Evolutionary conservation across 2,797 vertebrate species (phyloP).

Genomic region (Alcedo quadribrachys): DNA sequence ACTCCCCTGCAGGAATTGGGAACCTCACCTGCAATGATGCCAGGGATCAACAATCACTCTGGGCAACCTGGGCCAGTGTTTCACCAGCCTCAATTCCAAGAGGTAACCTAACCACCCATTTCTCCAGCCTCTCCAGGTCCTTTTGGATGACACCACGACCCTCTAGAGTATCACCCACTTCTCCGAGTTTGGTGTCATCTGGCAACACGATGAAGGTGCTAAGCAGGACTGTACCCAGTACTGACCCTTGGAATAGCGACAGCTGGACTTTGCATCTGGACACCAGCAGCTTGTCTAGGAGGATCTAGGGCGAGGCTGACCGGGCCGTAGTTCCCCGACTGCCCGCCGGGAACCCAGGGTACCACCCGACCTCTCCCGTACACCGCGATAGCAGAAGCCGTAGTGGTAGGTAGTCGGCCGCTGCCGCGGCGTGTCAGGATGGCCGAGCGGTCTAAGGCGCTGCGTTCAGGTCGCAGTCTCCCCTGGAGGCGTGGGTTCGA

Average conservation of each 20-base stretch:
- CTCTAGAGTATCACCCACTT: not conserved
- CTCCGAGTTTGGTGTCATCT: not conserved
- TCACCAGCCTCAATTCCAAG: not conserved
- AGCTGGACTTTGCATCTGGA: not conserved
- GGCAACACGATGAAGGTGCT: too few relatives aligned
- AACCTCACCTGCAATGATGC: too few relatives aligned
- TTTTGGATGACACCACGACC: not conserved
- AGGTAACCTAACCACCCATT: not conserved
- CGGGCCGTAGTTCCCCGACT: too few relatives aligned
- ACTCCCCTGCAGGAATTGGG: too few relatives aligned
- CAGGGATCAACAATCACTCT: too few relatives aligned
- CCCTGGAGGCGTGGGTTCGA: constrained; percentile 76
- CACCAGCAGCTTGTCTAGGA: not conserved
- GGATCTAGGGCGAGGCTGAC: not conserved
- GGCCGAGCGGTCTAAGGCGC: constrained; percentile 81
- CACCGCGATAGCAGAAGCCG: too few relatives aligned
- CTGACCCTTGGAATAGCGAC: accelerated
- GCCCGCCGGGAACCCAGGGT: too few relatives aligned
- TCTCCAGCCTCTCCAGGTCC: not conserved
- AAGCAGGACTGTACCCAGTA: accelerated
- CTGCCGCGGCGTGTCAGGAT: too few relatives aligned
- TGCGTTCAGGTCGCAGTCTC: constrained; percentile 81
- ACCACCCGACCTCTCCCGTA: too few relatives aligned
- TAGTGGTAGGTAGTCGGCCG: too few relatives aligned
- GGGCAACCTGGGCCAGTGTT: not conserved